phyloP scores from a whole-genome alignment of 2,888 invertebrate genomes.

The Trichopria drosophilae region DNA sequence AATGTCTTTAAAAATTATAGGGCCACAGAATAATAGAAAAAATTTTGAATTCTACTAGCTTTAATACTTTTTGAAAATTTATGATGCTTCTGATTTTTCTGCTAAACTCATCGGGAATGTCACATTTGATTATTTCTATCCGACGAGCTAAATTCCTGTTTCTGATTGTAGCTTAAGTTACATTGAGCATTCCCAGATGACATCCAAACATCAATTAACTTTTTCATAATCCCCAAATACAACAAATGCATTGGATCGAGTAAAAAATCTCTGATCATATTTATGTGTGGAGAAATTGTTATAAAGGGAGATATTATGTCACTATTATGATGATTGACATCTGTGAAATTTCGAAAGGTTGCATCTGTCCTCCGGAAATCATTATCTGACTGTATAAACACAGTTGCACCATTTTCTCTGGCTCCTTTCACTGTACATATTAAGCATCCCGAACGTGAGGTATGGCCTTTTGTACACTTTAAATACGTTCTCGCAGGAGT shows the following conservation, averaged over 20 bases:
- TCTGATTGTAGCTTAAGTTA: neutral
- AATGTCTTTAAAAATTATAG: neutral
- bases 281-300: too few relatives aligned
- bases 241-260: too few relatives aligned
- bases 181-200: neutral
- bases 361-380: too few relatives aligned
- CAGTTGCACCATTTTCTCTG: too few relatives aligned
- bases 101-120: neutral
- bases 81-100: neutral
- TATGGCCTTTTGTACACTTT: conserved; percentile 20
- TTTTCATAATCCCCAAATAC: neutral
- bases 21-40: neutral
- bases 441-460: too few relatives aligned
- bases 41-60: neutral
- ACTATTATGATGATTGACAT: too few relatives aligned
- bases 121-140: neutral
- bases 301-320: too few relatives aligned
- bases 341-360: too few relatives aligned
- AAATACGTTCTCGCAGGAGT: conserved; percentile 22
- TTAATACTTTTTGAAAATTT: neutral
- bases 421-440: too few relatives aligned
- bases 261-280: too few relatives aligned
- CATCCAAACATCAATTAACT: neutral
- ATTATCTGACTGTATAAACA: too few relatives aligned
- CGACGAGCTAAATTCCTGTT: neutral